Conservation (phyloP, 2,888 invertebrate species). For the Capitulum mitella region DNA sequence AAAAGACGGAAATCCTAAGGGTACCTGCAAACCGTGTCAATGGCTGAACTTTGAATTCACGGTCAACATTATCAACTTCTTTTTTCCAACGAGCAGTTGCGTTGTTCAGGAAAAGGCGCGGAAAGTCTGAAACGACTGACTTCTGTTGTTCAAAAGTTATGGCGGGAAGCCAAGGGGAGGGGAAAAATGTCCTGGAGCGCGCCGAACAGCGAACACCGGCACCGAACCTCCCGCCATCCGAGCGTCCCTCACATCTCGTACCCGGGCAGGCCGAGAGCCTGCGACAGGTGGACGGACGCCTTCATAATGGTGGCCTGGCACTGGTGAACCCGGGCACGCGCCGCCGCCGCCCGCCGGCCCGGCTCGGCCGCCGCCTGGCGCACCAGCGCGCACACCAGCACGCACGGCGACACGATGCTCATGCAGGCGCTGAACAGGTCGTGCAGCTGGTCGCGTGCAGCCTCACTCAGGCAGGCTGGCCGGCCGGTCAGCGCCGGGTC, state of each 20-base stretch:
- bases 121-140: too few relatives aligned
- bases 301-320: slow-evolving; percentile 33
- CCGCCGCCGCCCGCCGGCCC: slow-evolving; percentile 22
- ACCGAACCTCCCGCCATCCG: not conserved
- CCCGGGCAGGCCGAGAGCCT: slow-evolving; percentile 25
- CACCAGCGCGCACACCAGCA: slow-evolving; percentile 41
- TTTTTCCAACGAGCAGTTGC: too few relatives aligned
- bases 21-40: too few relatives aligned
- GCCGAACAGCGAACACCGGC: not conserved
- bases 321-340: slow-evolving; percentile 30
- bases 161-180: too few relatives aligned
- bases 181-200: too few relatives aligned
- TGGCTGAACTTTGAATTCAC: too few relatives aligned
- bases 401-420: slow-evolving; percentile 42
- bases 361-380: slow-evolving; percentile 40
- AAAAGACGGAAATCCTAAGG: too few relatives aligned
- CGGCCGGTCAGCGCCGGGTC: slow-evolving; percentile 42
- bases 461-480: slow-evolving; percentile 39
- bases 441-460: slow-evolving; percentile 40
- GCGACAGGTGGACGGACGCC: slow-evolving; percentile 28
- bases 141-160: too few relatives aligned
- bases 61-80: too few relatives aligned
- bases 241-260: not conserved
- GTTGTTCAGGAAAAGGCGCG: too few relatives aligned
- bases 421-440: slow-evolving; percentile 42